Evolutionary conservation across 2,113 vertebrate species (phyloP).

Genomic region (Sceloporus undulatus): DNA sequence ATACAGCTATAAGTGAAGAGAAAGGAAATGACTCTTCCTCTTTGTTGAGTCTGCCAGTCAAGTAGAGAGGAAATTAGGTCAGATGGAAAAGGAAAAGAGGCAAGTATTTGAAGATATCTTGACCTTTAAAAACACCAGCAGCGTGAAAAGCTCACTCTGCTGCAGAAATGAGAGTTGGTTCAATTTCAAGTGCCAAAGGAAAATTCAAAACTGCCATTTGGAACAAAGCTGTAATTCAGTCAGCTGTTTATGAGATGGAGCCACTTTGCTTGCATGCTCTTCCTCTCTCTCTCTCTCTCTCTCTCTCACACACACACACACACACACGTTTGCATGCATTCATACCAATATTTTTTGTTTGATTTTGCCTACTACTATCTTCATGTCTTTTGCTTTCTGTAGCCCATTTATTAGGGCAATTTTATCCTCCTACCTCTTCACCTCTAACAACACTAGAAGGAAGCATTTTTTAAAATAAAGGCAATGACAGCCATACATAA

Average conservation of each 20-base stretch:
- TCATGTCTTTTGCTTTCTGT: background rate
- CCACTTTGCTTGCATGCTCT: background rate
- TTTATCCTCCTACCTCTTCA: background rate
- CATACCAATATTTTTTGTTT: background rate
- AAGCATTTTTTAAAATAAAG: background rate
- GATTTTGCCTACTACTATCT: background rate
- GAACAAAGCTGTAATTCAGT: background rate
- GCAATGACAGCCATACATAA: background rate
- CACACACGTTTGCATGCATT: background rate
- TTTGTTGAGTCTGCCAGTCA: slow-evolving; percentile 40
- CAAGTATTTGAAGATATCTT: slow-evolving; percentile 32
- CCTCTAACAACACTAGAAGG: background rate
- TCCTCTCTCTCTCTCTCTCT: background rate
- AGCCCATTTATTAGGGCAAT: background rate
- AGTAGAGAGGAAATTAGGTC: slow-evolving; percentile 36
- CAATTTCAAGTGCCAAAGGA: slow-evolving; percentile 5
- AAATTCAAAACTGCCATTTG: background rate
- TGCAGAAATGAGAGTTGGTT: background rate
- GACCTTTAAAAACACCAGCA: slow-evolving; percentile 20
- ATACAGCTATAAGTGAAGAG: slow-evolving; percentile 26
- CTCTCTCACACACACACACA: background rate
- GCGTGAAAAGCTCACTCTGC: slow-evolving; percentile 25
- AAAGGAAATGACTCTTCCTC: slow-evolving; percentile 37
- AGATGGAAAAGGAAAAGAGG: slow-evolving; percentile 32
- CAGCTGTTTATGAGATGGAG: background rate